A percentile compares a stretch with the other conserved stretches of the same genome.
These are phyloP conservation scores for Poeciliopsis occidentalis DNA, from an alignment of 2,113 vertebrate genomes.

Conservation along the genomic window DNA sequence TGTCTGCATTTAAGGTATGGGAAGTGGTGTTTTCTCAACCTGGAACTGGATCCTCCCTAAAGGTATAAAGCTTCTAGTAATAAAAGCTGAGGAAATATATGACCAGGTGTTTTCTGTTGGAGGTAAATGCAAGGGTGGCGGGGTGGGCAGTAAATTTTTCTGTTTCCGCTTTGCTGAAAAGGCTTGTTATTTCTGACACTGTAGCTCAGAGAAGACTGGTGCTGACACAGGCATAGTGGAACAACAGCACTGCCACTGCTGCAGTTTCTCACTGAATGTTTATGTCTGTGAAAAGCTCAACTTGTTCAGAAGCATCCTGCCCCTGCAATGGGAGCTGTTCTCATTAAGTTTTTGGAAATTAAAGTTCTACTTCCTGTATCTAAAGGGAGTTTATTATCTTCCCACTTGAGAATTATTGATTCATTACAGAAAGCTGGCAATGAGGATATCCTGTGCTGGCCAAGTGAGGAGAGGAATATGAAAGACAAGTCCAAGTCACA, in stretches of 20 bases:
- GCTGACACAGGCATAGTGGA: slow-evolving; percentile 35
- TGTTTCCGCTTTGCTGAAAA: slow-evolving; percentile 54
- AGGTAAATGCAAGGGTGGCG: slow-evolving; percentile 34
- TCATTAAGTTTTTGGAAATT: slow-evolving; percentile 20
- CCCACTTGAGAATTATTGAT: slow-evolving; percentile 47
- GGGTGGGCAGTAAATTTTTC: slow-evolving; percentile 63
- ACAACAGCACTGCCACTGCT: slow-evolving; percentile 17
- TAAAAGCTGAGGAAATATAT: slow-evolving; percentile 50
- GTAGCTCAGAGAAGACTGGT: slow-evolving; percentile 7
- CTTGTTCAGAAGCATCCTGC: slow-evolving; percentile 12
- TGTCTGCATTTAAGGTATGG: slow-evolving; percentile 1
- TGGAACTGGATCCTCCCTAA: slow-evolving; percentile 51
- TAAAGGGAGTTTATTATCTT: slow-evolving; percentile 58
- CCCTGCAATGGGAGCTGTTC: background rate
- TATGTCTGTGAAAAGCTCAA: slow-evolving; percentile 23
- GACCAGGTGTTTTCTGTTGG: slow-evolving; percentile 79
- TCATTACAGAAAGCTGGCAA: slow-evolving; percentile 38
- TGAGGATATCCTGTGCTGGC: slow-evolving; percentile 53
- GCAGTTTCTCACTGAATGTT: slow-evolving; percentile 14
- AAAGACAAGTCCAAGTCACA: slow-evolving; percentile 40
- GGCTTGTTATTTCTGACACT: slow-evolving; percentile 38
- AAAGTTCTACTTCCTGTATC: slow-evolving; percentile 43
- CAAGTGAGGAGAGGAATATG: slow-evolving; percentile 20
- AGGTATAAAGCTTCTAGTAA: slow-evolving; percentile 58
- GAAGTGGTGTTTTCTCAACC: slow-evolving; percentile 41